Evolutionary conservation across 2,888 invertebrate species (phyloP).

Genomic region (Microctonus aethiopoides): DNA sequence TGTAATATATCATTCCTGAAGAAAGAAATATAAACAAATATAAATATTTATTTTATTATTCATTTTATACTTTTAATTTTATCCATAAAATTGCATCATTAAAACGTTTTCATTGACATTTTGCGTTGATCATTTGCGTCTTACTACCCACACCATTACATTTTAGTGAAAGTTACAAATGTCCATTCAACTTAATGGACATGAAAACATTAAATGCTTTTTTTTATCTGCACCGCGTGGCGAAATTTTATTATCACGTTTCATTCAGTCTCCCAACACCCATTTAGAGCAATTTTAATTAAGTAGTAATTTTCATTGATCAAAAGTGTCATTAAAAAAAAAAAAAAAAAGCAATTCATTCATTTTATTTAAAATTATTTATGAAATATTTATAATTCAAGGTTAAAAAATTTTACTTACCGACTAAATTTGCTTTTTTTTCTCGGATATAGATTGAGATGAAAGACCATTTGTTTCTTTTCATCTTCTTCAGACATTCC

Average conservation of each 20-base stretch:
- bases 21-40: slow-evolving; percentile 27
- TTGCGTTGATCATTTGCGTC: slow-evolving; percentile 14
- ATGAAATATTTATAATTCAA: background rate
- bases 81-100: slow-evolving; percentile 23
- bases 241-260: slow-evolving; percentile 2
- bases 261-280: too few relatives aligned
- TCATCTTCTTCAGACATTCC: slow-evolving; percentile 55
- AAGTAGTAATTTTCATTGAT: background rate
- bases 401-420: slow-evolving; percentile 39
- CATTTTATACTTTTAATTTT: background rate
- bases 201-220: slow-evolving; percentile 12
- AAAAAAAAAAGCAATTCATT: background rate
- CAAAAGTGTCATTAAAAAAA: background rate
- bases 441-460: slow-evolving; percentile 74
- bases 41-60: background rate
- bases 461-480: slow-evolving; percentile 73
- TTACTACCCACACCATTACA: slow-evolving; percentile 16
- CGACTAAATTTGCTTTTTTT: slow-evolving; percentile 63
- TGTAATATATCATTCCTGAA: slow-evolving; percentile 56
- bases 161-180: slow-evolving; percentile 31
- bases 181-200: slow-evolving; percentile 8
- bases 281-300: too few relatives aligned
- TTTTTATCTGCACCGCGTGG: background rate
- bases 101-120: slow-evolving; percentile 32
- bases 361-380: background rate